Evolutionary conservation across 2,888 invertebrate species (phyloP).

Genomic region (Acronicta alni): DNA sequence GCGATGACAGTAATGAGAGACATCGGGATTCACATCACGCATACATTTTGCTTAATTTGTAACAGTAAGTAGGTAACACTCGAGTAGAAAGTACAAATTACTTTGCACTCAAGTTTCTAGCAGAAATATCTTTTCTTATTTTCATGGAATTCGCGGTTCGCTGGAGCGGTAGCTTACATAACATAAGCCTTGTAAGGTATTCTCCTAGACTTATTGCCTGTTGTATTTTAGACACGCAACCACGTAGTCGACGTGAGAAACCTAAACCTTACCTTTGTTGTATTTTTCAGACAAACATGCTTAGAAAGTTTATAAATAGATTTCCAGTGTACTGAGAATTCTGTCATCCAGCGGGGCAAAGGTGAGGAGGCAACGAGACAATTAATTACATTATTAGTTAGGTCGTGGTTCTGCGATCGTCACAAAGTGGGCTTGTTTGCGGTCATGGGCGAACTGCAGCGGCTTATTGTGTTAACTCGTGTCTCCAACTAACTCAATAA

Average conservation of each 20-base stretch:
- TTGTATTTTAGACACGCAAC: constrained; percentile 8
- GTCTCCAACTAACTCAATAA: constrained; percentile 47
- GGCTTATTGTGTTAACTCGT: constrained; percentile 56
- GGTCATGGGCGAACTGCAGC: constrained; percentile 46
- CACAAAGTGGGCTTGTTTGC: constrained; percentile 56
- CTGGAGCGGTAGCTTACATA: constrained; percentile 4
- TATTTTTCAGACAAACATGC: constrained; percentile 19
- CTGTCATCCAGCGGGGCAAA: constrained; percentile 17
- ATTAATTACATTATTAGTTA: constrained; percentile 55
- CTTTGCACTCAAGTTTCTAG: not conserved
- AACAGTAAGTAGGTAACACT: not conserved
- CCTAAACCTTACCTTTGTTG: not conserved
- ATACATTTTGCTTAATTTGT: too few relatives aligned
- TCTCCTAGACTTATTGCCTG: not conserved
- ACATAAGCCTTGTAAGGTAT: constrained; percentile 1
- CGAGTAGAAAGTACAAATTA: not conserved
- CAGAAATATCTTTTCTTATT: constrained; percentile 4
- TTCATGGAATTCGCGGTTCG: not conserved
- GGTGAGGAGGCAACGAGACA: constrained; percentile 35
- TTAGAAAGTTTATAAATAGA: constrained; percentile 18
- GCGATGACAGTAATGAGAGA: too few relatives aligned
- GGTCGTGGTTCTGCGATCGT: constrained; percentile 54
- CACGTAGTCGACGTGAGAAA: constrained; percentile 2
- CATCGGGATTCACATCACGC: too few relatives aligned
- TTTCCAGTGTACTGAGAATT: constrained; percentile 6